Percentiles rank a stretch among this genome's conserved stretches.
phyloP scores from a whole-genome alignment of 2,113 vertebrate species.

The Mellivora capensis region DNA sequence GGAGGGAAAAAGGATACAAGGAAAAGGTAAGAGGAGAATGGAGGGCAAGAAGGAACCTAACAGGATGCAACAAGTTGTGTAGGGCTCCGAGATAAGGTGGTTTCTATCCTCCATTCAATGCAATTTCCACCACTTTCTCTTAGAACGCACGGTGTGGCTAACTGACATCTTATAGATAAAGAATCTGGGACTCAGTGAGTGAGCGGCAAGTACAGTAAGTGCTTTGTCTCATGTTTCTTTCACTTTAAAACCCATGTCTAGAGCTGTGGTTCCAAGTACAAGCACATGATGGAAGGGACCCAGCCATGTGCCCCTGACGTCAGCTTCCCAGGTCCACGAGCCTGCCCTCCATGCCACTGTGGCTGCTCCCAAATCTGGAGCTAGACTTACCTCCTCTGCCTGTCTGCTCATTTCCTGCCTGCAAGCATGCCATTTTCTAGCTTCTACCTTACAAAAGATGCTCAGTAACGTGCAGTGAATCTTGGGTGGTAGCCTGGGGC shows the following conservation, averaged over 20 bases:
- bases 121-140: background rate
- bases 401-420: background rate
- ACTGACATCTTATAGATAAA: background rate
- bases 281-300: accelerated
- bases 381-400: background rate
- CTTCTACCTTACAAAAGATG: background rate
- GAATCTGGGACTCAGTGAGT: background rate
- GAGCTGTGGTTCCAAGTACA: background rate
- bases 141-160: background rate
- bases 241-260: background rate
- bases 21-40: background rate
- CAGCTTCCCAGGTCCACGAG: accelerated
- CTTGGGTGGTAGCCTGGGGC: accelerated
- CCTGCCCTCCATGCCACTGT: background rate
- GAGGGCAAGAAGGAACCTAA: background rate
- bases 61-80: background rate
- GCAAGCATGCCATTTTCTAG: background rate
- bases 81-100: background rate
- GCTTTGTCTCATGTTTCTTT: background rate
- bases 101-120: background rate
- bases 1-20: background rate
- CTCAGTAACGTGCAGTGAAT: background rate
- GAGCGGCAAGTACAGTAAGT: background rate
- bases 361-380: background rate
- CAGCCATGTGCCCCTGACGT: accelerated